Evolutionary conservation across 2,113 vertebrate genomes (phyloP).

Genomic region (Melozone crissalis): DNA sequence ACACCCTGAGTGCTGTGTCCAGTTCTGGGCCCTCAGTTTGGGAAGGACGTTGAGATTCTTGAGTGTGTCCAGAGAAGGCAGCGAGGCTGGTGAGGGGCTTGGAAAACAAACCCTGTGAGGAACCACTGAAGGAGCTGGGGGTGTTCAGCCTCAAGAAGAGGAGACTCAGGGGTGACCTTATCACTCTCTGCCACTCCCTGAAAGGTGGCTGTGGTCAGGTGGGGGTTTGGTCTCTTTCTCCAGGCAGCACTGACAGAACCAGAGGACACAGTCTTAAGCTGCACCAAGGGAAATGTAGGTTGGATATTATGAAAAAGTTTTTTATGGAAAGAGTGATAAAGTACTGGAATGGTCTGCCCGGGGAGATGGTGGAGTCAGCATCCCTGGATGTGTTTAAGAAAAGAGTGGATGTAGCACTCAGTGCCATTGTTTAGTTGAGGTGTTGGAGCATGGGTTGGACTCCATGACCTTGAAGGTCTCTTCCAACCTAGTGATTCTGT

Average conservation of each 20-base stretch:
- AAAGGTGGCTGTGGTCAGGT: not conserved
- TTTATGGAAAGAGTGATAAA: not conserved
- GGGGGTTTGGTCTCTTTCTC: not conserved
- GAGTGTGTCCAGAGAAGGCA: not conserved
- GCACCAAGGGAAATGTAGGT: not conserved
- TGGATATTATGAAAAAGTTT: not conserved
- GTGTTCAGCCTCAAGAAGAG: too few relatives aligned
- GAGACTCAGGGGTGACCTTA: too few relatives aligned
- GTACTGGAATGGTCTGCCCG: not conserved
- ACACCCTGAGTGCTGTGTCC: not conserved
- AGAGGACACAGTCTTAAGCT: not conserved
- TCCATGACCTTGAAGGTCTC: not conserved
- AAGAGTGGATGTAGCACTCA: not conserved
- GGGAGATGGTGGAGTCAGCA: not conserved
- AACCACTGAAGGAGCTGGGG: not conserved
- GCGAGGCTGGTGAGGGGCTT: not conserved
- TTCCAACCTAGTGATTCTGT: not conserved
- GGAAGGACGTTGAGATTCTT: rapidly evolving
- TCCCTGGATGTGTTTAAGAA: not conserved
- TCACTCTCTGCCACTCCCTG: not conserved
- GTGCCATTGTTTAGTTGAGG: not conserved
- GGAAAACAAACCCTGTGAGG: not conserved
- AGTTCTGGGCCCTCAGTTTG: not conserved
- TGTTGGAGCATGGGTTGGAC: not conserved
- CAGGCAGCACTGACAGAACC: not conserved